Conservation (phyloP, 2,113 vertebrate species). For the Copsychus sechellarum region DNA sequence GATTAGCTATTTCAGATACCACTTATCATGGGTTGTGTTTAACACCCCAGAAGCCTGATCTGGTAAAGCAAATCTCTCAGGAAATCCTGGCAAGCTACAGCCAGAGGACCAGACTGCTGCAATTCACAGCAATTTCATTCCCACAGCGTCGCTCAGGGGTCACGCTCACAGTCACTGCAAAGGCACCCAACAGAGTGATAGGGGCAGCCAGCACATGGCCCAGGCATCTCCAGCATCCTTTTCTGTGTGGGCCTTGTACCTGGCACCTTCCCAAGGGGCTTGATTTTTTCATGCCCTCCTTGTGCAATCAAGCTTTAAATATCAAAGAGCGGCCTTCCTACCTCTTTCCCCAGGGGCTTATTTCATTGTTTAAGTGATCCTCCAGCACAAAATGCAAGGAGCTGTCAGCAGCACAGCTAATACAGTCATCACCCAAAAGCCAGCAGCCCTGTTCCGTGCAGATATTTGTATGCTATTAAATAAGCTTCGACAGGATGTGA, state of each 20-base stretch:
- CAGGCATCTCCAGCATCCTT: background rate
- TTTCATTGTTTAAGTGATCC: background rate
- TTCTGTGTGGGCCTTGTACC: rapidly evolving
- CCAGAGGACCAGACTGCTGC: background rate
- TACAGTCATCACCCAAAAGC: background rate
- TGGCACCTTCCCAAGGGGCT: background rate
- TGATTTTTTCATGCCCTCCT: constrained; percentile 17
- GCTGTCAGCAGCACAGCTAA: constrained; percentile 25
- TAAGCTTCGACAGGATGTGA: background rate
- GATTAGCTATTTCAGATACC: background rate
- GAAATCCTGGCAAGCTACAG: background rate
- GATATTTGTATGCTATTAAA: background rate
- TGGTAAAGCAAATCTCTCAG: background rate
- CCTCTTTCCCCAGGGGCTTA: background rate
- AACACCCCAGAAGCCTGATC: background rate
- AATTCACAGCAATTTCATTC: background rate
- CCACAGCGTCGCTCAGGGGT: rapidly evolving
- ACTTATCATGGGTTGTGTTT: background rate
- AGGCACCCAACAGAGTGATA: background rate
- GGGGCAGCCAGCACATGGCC: background rate
- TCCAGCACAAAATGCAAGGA: background rate
- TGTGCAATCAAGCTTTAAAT: constrained; percentile 20
- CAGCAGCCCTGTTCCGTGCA: background rate
- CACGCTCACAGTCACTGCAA: background rate
- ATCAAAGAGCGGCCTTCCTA: background rate